Evolutionary conservation across 2,797 vertebrate genomes (phyloP), one percentile per base, ranked within the genome.

Genomic region (Notamacropus eugenii): DNA sequence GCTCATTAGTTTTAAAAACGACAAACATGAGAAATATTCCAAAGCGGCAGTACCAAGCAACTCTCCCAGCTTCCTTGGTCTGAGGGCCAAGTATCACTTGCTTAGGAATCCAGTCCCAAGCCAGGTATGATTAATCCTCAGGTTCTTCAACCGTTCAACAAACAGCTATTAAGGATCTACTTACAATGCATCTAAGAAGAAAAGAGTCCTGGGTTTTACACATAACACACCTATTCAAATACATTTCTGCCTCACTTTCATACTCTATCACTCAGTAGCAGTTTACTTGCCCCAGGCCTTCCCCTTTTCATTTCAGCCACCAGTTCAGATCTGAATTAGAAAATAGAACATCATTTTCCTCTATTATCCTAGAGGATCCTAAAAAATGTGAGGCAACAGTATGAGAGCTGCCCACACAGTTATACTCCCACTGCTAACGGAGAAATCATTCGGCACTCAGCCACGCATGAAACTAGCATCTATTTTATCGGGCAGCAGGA

Each of bases 401-500:
- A 91, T 93, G 91, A 92, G 58, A 29, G 55, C 62, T 93, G 92
- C 96, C 97, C 94, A 97, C 96, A 34, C 95, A 96, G 8, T 82
- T 24, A 82, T 24, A 82, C 1, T 46, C 16, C 67, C n/a, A 46
- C n/a, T 82, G 67, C 67, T 82, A 46, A 82, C 22, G 11, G n/a
- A 82, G 90, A 96, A 93, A 59, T 93, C 96, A 90, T 2, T 90
- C 82, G 55, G 90, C 14, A 59, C 57, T 87, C 92, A 2, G 58
- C 27, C 97, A 95, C 29, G 94, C 54, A 94, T 29, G 91, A 93
- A 93, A 94, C 93, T 93, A 90, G 94, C 96, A 94, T 95, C 96
- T 95, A 96, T 97, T 97, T 93, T 93, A 95, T 96, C 92, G 91
- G 92, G 95, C 97, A 96, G 94, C 97, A 93, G 96, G 96, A 96